Evolutionary conservation across 2,113 vertebrate species (phyloP).

Genomic region (Elephantulus edwardii): DNA sequence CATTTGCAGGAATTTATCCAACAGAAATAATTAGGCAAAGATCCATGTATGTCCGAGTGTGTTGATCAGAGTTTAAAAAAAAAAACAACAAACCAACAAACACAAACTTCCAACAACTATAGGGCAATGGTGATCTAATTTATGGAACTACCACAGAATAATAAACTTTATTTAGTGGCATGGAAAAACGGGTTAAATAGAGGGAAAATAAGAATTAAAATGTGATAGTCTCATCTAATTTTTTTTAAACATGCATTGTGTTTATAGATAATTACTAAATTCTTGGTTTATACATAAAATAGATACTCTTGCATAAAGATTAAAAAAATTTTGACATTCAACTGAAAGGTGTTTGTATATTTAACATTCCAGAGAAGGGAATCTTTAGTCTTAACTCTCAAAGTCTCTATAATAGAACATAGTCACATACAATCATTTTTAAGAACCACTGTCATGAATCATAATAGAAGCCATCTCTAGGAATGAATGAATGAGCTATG

Average conservation of each 20-base stretch:
- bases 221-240: not conserved
- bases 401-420: slow-evolving; percentile 15
- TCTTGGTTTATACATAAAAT: not conserved
- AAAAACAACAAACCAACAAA: no score
- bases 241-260: not conserved
- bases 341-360: not conserved
- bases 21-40: not conserved
- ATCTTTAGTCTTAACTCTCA: slow-evolving; percentile 38
- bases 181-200: not conserved
- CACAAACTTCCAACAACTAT: not conserved
- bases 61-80: not conserved
- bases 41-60: not conserved
- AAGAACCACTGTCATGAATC: not conserved
- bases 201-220: not conserved
- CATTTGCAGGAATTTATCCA: not conserved
- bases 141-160: not conserved
- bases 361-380: not conserved
- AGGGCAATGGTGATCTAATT: not conserved
- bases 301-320: not conserved
- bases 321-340: slow-evolving; percentile 46
- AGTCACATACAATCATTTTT: not conserved
- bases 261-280: not conserved
- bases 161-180: not conserved
- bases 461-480: slow-evolving; percentile 28
- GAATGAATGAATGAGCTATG: not conserved